Evolutionary conservation across 2,888 invertebrate species (phyloP).

Genomic region (Drosophila recens): DNA sequence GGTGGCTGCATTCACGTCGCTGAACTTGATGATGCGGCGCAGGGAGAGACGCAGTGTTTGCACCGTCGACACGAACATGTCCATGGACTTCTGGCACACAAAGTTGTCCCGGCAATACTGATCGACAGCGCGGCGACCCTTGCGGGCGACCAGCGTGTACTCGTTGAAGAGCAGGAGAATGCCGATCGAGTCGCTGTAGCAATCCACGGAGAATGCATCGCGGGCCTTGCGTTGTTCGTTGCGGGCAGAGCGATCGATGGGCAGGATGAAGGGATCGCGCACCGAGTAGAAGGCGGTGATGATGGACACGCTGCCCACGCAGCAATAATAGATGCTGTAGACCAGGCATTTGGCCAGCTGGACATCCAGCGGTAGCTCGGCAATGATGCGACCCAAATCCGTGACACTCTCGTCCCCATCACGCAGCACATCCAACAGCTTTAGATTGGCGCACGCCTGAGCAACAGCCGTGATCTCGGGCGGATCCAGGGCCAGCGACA

Average conservation of each 20-base stretch:
- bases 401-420: conserved; percentile 91
- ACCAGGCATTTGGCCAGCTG: conserved; percentile 96
- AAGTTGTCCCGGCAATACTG: conserved; percentile 71
- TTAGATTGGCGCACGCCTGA: conserved; percentile 89
- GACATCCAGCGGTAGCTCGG: conserved; percentile 97
- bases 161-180: conserved; percentile 92
- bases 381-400: conserved; percentile 93
- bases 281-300: conserved; percentile 94
- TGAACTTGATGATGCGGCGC: conserved; percentile 87
- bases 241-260: conserved; percentile 87
- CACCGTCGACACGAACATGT: conserved; percentile 94
- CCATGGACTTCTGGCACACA: conserved; percentile 90
- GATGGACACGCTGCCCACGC: conserved; percentile 96
- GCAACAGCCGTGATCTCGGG: conserved; percentile 92
- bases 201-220: conserved; percentile 90
- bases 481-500: conserved; percentile 94
- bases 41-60: conserved; percentile 93
- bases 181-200: conserved; percentile 96
- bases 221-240: conserved; percentile 88
- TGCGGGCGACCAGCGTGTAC: conserved; percentile 88
- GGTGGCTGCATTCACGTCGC: conserved; percentile 74
- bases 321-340: conserved; percentile 95
- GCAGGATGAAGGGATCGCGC: conserved; percentile 92
- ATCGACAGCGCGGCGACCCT: conserved; percentile 16
- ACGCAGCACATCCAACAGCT: conserved; percentile 94